Percentiles rank a stretch among this genome's conserved stretches.
These are phyloP conservation scores for Vidua macroura DNA, from an alignment of 2,113 vertebrate species.

Conservation along the genomic window DNA sequence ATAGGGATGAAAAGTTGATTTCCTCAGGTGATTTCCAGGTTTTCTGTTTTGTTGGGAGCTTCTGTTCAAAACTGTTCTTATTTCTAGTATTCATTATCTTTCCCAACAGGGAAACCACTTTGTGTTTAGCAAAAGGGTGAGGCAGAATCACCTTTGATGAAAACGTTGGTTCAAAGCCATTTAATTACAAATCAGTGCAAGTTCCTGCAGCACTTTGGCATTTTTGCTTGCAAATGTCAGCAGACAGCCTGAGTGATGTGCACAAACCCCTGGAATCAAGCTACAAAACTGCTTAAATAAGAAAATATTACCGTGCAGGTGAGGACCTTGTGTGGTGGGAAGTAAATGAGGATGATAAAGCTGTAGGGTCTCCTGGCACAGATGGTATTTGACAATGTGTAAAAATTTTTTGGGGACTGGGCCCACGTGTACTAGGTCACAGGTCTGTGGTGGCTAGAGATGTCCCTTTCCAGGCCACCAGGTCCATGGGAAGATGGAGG, in stretches of 20 bases:
- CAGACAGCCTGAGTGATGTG: background rate
- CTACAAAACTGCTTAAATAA: background rate
- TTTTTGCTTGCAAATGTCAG: background rate
- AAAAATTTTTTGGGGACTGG: background rate
- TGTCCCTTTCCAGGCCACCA: background rate
- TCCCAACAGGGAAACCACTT: background rate
- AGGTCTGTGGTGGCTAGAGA: background rate
- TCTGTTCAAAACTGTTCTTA: background rate
- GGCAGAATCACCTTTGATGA: conserved; percentile 15
- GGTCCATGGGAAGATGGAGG: accelerated
- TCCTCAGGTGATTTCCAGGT: background rate
- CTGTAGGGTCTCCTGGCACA: background rate
- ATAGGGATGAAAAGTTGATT: background rate
- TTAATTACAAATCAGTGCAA: background rate
- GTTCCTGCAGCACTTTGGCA: background rate
- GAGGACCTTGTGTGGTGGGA: background rate
- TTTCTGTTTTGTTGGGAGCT: background rate
- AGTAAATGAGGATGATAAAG: background rate
- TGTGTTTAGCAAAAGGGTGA: conserved; percentile 11
- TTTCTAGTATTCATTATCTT: background rate
- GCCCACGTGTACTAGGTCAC: accelerated
- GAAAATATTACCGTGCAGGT: background rate
- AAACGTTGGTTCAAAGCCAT: conserved; percentile 16
- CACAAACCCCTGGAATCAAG: background rate
- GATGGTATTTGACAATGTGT: background rate